Percentiles rank a stretch among this genome's conserved stretches.
phyloP scores from a whole-genome alignment of 1,140 invertebrate species.

The Calephelis virginiensis region DNA sequence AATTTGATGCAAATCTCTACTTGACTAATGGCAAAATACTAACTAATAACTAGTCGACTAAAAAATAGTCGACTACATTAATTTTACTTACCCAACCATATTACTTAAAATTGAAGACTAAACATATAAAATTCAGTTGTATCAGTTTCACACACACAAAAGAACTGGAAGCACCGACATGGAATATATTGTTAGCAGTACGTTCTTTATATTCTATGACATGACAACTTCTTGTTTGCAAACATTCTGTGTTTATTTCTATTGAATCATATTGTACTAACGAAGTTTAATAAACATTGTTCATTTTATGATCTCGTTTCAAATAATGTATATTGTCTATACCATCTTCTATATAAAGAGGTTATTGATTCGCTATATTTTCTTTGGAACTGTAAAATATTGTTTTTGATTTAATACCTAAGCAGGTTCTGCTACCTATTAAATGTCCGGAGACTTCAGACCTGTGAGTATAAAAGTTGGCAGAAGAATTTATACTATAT shows the following conservation, averaged over 20 bases:
- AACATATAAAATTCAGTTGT: background rate
- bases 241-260: slow-evolving; percentile 38
- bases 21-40: too few species aligned
- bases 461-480: too few species aligned
- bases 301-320: slow-evolving; percentile 20
- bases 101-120: background rate
- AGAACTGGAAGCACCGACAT: slow-evolving; percentile 18
- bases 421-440: too few species aligned
- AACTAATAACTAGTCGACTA: too few species aligned
- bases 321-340: background rate
- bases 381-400: too few species aligned
- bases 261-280: slow-evolving; percentile 21
- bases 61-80: too few species aligned
- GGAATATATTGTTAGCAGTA: background rate
- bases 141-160: slow-evolving; percentile 4
- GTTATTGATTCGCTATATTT: too few species aligned
- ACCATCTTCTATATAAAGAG: too few species aligned
- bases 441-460: too few species aligned
- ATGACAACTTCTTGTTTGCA: slow-evolving; percentile 29
- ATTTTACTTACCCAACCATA: background rate
- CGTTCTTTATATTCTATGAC: slow-evolving; percentile 28
- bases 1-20: too few species aligned
- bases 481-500: too few species aligned
- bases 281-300: slow-evolving; percentile 27
- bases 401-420: too few species aligned